Evolutionary conservation across 1,140 invertebrate genomes (phyloP).

Genomic region (Atta colombica): DNA sequence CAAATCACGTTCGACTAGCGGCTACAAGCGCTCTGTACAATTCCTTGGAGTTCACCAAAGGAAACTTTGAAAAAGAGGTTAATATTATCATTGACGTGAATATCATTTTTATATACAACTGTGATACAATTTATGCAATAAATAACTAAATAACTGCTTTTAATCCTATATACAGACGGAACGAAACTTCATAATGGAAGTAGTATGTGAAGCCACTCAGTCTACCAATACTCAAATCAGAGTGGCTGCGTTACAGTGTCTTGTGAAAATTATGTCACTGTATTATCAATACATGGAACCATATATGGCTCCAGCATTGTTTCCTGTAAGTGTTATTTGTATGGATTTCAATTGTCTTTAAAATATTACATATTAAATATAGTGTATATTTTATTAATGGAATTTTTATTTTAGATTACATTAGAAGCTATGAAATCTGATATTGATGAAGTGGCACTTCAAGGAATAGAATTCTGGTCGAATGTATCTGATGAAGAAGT

Average conservation of each 20-base stretch:
- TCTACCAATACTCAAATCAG: slow-evolving; percentile 95
- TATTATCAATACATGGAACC: slow-evolving; percentile 99
- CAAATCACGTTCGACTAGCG: slow-evolving; percentile 95
- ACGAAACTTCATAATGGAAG: slow-evolving; percentile 99
- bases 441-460: slow-evolving; percentile 97
- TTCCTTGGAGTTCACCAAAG: slow-evolving; percentile 99
- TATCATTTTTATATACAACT: not conserved
- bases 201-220: slow-evolving; percentile 97
- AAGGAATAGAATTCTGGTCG: slow-evolving; percentile 99
- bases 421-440: slow-evolving; percentile 99
- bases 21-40: slow-evolving; percentile 99
- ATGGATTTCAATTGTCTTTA: not conserved
- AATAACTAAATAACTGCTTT: not conserved
- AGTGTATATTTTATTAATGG: not conserved
- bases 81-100: slow-evolving; percentile 4
- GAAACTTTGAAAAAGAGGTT: slow-evolving; percentile 98
- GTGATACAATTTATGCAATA: not conserved
- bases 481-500: slow-evolving; percentile 99
- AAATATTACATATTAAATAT: slow-evolving; percentile 35
- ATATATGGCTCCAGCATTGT: slow-evolving; percentile 99
- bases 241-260: slow-evolving; percentile 98
- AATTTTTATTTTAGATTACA: slow-evolving; percentile 91
- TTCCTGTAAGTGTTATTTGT: slow-evolving; percentile 90
- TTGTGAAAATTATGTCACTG: slow-evolving; percentile 99
- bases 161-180: slow-evolving; percentile 89